phyloP scores from a whole-genome alignment of 2,113 vertebrate genomes.

The Porphyrio hochstetteri region DNA sequence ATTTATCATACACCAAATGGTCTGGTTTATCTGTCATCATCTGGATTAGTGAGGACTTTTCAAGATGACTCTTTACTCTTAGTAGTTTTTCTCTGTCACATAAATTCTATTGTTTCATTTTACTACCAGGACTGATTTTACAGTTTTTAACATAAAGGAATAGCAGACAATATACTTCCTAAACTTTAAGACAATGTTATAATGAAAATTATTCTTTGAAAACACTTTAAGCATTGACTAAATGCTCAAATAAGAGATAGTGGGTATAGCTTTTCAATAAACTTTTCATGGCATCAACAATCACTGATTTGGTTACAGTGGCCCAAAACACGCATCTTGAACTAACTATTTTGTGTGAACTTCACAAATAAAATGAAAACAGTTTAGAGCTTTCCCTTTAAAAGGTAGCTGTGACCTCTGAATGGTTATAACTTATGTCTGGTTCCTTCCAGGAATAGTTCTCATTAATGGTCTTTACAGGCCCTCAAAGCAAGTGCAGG shows the following conservation, averaged over 20 bases:
- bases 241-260: neutral
- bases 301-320: neutral
- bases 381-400: neutral
- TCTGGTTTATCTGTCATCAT: conserved; percentile 14
- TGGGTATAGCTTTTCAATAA: neutral
- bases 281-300: neutral
- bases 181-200: neutral
- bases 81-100: neutral
- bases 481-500: neutral
- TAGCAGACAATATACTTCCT: neutral
- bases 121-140: neutral
- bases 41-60: neutral
- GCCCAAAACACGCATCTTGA: neutral
- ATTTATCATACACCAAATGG: neutral
- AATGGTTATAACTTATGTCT: neutral
- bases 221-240: neutral
- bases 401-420: neutral
- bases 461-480: neutral
- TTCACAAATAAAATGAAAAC: neutral
- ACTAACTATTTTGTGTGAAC: neutral
- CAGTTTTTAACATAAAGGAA: neutral
- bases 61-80: neutral
- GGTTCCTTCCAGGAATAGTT: neutral
- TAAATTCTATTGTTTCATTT: neutral
- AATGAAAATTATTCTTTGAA: neutral